Evolutionary conservation across 1,140 invertebrate genomes (phyloP).

Genomic region (Phocides pigmalion): DNA sequence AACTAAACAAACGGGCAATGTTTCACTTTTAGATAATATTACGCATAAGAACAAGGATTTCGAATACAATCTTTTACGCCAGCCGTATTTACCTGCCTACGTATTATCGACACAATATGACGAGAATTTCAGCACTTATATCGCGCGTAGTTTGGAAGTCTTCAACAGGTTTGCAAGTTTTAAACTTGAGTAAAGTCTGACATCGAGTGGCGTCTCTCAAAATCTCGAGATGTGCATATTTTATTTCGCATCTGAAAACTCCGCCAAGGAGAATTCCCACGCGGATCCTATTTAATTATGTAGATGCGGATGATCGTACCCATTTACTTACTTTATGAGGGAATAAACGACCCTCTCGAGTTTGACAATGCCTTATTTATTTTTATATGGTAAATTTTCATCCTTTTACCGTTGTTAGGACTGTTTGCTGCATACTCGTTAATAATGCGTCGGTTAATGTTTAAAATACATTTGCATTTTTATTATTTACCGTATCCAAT

Average conservation of each 20-base stretch:
- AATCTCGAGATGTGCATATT: conserved; percentile 68
- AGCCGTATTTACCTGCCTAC: neutral
- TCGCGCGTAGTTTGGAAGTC: conserved; percentile 46
- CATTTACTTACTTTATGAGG: conserved; percentile 59
- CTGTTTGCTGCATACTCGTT: conserved; percentile 14
- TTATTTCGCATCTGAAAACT: conserved; percentile 51
- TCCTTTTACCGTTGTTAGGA: conserved; percentile 10
- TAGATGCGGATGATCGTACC: conserved; percentile 57
- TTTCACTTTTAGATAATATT: too few species aligned
- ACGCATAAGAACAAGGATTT: too few species aligned
- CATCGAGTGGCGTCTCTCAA: conserved; percentile 48
- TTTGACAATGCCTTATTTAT: conserved; percentile 44
- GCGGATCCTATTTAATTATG: conserved; percentile 63
- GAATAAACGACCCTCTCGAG: conserved; percentile 51
- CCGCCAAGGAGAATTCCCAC: conserved; percentile 38
- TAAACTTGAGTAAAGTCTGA: conserved; percentile 39
- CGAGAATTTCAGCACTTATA: conserved; percentile 15
- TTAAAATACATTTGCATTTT: conserved; percentile 1
- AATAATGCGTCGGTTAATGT: conserved; percentile 6
- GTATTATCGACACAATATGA: conserved; percentile 5
- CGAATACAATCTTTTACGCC: neutral
- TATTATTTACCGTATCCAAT: neutral
- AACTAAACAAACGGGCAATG: too few species aligned
- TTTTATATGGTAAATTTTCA: conserved; percentile 30
- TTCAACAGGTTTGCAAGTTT: conserved; percentile 61